Base-by-base conservation (phyloP, 2,888 invertebrate species). In the Nemapogon koenigi region DNA sequence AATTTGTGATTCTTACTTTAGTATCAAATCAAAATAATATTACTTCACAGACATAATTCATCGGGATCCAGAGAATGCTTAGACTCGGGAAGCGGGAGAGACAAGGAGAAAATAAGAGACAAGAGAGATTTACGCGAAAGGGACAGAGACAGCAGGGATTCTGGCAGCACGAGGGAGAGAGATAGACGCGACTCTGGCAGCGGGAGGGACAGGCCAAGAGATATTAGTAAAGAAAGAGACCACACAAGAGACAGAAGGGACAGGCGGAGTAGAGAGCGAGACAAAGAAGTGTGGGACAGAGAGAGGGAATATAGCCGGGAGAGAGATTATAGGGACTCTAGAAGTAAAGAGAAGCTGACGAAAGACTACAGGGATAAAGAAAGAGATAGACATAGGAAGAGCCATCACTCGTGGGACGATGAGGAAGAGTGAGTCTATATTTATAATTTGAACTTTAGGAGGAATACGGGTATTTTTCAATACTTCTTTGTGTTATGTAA, bases 341-440 rank as follows among this genome's bases (percentile, higher is more conserved):
- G 73, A 49, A 52, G 80, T 67, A 43, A 82, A 60, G 59, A 69
- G 49, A 51, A 85, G 71, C 48, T 81, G 72, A 56, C 69, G 56
- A 58, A 73, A 63, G 67, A 80, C 45, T 76, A 75, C 43, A 61
- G 82, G 51, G 78, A 72, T 38, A 75, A 69, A 46, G 75, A 75
- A 25, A 57, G 68, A 28, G 68, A 72, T 38, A 62, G 83, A 42
- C 84, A 86, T 52, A 71, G 85, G 55, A 81, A 84, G 55, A 70
- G 82, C 10, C 66, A 82, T 50, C 82, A 82, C 48, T 87, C 87
- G 41, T 87, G 87, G 51, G 88, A 88, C 42, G 87, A 87, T 44
- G 87, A 88, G 41, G 87, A 86, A 56, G 88, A 88, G 86, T 88
- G 51, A 81, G 85, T 65, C 30, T 13, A 16, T 19, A 11, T 1